Evolutionary conservation across 2,113 vertebrate genomes (phyloP), one percentile per base, ranked within the genome.

Genomic region (Grantiella picta): DNA sequence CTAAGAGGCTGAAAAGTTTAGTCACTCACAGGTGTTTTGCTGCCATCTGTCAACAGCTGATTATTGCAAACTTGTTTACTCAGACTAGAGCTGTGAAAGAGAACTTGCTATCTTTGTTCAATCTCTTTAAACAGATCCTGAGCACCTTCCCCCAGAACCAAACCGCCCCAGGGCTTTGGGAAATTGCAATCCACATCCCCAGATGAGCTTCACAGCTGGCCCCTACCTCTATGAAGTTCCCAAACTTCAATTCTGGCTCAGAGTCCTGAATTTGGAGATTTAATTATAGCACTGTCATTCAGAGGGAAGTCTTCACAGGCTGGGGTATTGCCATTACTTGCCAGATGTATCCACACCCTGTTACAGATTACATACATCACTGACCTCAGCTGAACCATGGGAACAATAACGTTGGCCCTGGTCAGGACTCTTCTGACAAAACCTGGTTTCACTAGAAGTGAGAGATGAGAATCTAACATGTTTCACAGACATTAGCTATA

Each of bases 31-130:
- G 91, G 94, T 94, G 92, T 97, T 97, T 94, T 97, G 94, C 92
- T 97, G 96, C 97, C 89, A 90, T 94, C 97, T 97, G 96, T 97
- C 96, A 97, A 96, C 95, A 97, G 92, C 88, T 94, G 96, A 96
- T 93, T 90, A 95, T 95, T 95, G 94, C 92, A 94, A 95, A 96
- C 92, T 81, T 97, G 94, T 96, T 97, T 96, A 95, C 84, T 82
- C 83, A 89, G 88, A 57, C 80, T 82, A 89, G 61, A 3, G 23
- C 88, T 92, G 93, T 81, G 95, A 84, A 85, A 91, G 71, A 91
- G 78, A 70, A 89, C 81, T 89, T 15, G 5, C 87, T 97, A 96
- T 96, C 95, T 94, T 66, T 28, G 80, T 49, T 87, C 90, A 88
- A 95, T 95, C 96, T 94, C 93, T 96, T 95, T 86, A 72, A 63